These are phyloP conservation scores for Prunella himalayana DNA, from an alignment of 2,113 vertebrate species.

Conservation along the genomic window DNA sequence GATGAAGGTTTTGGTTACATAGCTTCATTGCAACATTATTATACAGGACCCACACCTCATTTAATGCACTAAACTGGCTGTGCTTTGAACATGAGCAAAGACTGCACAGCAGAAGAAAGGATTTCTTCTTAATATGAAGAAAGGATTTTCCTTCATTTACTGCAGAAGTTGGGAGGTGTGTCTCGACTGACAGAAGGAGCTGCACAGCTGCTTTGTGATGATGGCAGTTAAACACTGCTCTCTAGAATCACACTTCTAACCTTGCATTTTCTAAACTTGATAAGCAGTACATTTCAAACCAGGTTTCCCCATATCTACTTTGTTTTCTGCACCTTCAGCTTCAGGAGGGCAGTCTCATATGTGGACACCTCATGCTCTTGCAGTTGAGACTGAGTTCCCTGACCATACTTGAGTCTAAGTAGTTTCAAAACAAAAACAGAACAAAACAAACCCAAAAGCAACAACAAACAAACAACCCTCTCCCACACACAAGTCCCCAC, in stretches of 20 bases:
- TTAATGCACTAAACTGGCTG: background rate
- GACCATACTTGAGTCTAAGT: background rate
- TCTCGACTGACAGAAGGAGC: background rate
- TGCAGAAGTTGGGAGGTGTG: background rate
- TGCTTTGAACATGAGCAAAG: background rate
- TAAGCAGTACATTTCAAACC: background rate
- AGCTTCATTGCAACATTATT: background rate
- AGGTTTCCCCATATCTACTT: background rate
- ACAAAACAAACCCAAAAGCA: background rate
- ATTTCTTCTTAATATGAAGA: no score
- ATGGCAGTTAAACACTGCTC: background rate
- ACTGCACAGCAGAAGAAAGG: background rate
- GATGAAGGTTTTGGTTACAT: background rate
- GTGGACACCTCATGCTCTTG: background rate
- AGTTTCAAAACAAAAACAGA: background rate
- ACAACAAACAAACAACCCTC: background rate
- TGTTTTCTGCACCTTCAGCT: background rate
- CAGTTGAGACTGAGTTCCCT: background rate
- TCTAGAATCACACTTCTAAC: background rate
- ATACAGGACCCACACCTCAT: background rate
- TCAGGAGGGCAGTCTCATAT: background rate
- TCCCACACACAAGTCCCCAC: background rate
- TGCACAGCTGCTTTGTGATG: background rate
- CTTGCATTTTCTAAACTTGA: background rate
- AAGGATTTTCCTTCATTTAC: background rate